phyloP scores from a whole-genome alignment of 2,113 vertebrate genomes.

The Eulemur rufifrons region DNA sequence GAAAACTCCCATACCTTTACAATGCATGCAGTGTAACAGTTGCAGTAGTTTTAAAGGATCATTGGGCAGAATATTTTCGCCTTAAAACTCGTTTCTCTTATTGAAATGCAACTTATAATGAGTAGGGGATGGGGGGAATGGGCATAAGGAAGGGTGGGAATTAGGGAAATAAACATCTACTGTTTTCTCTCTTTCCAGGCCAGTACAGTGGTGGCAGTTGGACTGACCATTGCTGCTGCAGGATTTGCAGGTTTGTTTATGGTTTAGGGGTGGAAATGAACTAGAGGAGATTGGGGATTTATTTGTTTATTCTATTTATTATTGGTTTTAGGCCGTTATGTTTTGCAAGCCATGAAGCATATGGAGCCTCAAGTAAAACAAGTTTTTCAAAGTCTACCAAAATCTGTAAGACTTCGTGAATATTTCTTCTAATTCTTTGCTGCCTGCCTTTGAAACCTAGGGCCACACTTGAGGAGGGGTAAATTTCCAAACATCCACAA shows the following conservation, averaged over 20 bases:
- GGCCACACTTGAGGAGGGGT: not conserved
- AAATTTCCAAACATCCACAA: not conserved
- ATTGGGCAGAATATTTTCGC: not conserved
- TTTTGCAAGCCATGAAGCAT: conserved; percentile 92
- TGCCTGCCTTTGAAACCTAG: not conserved
- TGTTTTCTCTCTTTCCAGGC: conserved; percentile 82
- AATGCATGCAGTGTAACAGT: not conserved
- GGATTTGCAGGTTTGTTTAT: conserved; percentile 93
- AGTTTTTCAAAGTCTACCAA: conserved; percentile 92
- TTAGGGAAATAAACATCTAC: not conserved
- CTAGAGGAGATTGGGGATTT: not conserved
- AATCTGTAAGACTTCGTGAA: conserved; percentile 84
- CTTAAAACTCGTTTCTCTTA: not conserved
- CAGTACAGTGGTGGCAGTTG: conserved; percentile 92
- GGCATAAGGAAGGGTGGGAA: not conserved
- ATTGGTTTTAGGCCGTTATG: conserved; percentile 91
- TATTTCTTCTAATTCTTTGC: conserved; percentile 18
- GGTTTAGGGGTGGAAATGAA: not conserved
- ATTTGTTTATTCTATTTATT: conserved; percentile 40
- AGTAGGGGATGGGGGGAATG: not conserved
- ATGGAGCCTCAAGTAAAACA: conserved; percentile 97
- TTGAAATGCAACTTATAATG: not conserved
- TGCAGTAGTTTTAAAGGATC: not conserved
- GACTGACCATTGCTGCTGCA: conserved; percentile 93
- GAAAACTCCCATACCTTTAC: not conserved